Evolutionary conservation across 2,888 invertebrate species (phyloP), one percentile per base, ranked within the genome.

Genomic region (Augochlorella aurata): DNA sequence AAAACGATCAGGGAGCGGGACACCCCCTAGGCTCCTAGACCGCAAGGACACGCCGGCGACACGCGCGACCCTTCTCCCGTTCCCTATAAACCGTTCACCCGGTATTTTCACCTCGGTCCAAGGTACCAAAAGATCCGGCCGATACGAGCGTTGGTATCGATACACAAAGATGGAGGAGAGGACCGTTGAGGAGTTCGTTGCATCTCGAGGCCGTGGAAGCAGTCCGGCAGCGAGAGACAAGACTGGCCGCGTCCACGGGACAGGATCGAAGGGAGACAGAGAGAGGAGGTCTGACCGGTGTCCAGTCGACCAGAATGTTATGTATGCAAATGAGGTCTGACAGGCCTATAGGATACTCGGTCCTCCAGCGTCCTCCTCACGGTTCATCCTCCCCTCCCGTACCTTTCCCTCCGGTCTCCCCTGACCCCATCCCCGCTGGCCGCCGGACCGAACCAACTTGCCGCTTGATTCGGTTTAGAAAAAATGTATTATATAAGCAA

Each of bases 281-380:
- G 81, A 87, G 88, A 89, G 88, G 90, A 90, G 90, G 91, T 90
- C 88, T 91, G 92, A 92, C 92, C 92, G 91, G 92, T 92, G 93
- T 92, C 92, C 93, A 91, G 92, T 92, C 92, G 92, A 93, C 91
- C 93, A 92, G 93, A 93, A 93, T 93, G 92, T 93, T 93, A 93
- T 93, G 92, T 93, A 93, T 93, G 93, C 93, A 93, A 93, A 93
- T 93, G 91, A 93, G 91, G 87, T 74, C 92, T 91, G 93, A 93
- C 92, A 91, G 91, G 90, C 92, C 90, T 91, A 91, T 91, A 89
- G 89, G 88, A 90, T 90, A 88, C 85, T 86, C 85, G 81, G 85
- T 81, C 87, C 85, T 87, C 86, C 88, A 87, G 80, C 83, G 77
- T 85, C 77, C 73, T 77, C 85, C 85, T 83, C 80, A 79, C 84